Evolutionary conservation across 2,797 vertebrate species (phyloP), one percentile per base, ranked within the genome.

Genomic region (Bryconaethiops microstoma): DNA sequence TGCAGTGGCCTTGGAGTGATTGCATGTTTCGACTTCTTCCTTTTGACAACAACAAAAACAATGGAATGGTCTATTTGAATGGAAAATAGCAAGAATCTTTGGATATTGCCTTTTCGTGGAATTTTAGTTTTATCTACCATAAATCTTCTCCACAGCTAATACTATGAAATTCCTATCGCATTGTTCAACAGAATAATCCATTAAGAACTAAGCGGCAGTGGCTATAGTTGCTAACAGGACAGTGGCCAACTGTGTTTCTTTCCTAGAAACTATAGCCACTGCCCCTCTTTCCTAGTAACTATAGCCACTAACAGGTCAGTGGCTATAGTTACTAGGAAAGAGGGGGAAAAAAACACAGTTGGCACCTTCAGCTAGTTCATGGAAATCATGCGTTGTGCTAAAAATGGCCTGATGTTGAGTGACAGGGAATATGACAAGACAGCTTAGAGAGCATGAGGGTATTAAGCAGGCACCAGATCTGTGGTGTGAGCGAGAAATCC

Each of bases 21-120:
- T 88, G 84, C 83, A 83, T 87, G 86, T 86, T 84, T 89, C 87
- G 89, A 89, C 57, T 88, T 83, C 77, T 62, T 80, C 86, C 91
- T 89, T 88, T 48, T 5, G 4, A 80, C 62, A 85, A 86, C 88
- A 74, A 89, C 87, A 90, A 89, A 92, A 92, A 86, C 86, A 92
- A 91, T 87, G 90, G 89, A 91, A 39, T 7, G 6, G 29, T 64
- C 86, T 88, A 88, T 90, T 73, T 62, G 16, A 84, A 84, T 91
- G 90, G 93, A 91, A 87, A 90, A 92, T 87, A 42, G 86, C 83
- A 82, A 81, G 86, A 88, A 87, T 86, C 73, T 83, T 83, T 73
- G 75, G 72, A 78, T 63, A 78, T 72, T 85, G 85, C 84, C 88
- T 89, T 86, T 86, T 84, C 77, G 65, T 82, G 85, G 63, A 85